Evolutionary conservation across 2,113 vertebrate genomes (phyloP).

Genomic region (Myanophis thanlyinensis): DNA sequence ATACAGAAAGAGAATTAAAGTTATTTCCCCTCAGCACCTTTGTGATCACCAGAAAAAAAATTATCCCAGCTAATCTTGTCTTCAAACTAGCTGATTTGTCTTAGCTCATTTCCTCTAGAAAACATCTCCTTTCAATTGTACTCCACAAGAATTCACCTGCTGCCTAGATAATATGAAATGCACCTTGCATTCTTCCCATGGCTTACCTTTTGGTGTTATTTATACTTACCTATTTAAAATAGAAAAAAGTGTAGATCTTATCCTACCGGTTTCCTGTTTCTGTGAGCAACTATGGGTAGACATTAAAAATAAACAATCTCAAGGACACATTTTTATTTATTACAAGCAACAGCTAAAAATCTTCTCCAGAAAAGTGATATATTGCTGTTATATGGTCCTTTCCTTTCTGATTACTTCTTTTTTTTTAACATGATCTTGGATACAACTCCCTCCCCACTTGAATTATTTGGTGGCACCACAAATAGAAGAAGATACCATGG

Average conservation of each 20-base stretch:
- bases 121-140: background rate
- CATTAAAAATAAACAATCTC: background rate
- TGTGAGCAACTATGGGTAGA: background rate
- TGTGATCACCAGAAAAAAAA: constrained; percentile 29
- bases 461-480: background rate
- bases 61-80: background rate
- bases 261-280: background rate
- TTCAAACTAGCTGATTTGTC: constrained; percentile 1
- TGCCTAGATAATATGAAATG: background rate
- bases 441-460: background rate
- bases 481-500: background rate
- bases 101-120: background rate
- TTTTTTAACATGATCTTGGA: background rate
- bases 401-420: background rate
- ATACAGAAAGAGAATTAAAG: constrained; percentile 39
- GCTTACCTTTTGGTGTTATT: background rate
- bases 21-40: constrained; percentile 3
- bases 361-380: background rate
- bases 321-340: background rate
- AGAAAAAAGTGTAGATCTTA: background rate
- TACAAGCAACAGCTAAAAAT: background rate
- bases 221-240: background rate
- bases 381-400: background rate
- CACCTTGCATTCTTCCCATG: background rate
- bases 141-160: background rate